Percentiles rank a stretch among this genome's conserved stretches.
Evolutionary conservation across 1,140 invertebrate species (phyloP).

Genomic region (Drosophila azteca): DNA sequence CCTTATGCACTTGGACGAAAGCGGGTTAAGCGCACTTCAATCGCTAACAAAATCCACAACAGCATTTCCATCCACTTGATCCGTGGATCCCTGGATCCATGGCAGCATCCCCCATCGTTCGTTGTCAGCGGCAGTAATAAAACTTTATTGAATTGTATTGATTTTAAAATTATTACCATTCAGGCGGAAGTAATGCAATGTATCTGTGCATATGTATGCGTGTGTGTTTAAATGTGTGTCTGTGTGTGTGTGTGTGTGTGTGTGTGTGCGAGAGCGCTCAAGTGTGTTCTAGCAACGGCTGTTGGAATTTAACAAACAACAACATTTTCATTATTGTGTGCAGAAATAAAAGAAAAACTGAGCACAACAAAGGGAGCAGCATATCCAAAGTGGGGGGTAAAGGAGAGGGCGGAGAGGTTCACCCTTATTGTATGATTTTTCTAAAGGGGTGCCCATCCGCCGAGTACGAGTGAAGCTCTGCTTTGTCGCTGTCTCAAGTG

Average conservation of each 20-base stretch:
- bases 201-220: constrained; percentile 41
- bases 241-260: constrained; percentile 8
- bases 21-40: constrained; percentile 27
- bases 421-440: constrained; percentile 27
- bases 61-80: background rate
- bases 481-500: constrained; percentile 65
- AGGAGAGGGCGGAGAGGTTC: background rate
- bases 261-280: constrained; percentile 49
- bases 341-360: constrained; percentile 49
- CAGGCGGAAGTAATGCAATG: constrained; percentile 82
- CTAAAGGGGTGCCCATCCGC: constrained; percentile 51
- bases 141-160: constrained; percentile 83
- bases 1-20: background rate
- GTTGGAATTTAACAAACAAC: constrained; percentile 82
- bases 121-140: constrained; percentile 72
- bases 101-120: constrained; percentile 28
- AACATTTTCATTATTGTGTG: constrained; percentile 83
- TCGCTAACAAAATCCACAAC: constrained; percentile 45
- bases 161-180: constrained; percentile 83
- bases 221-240: constrained; percentile 18
- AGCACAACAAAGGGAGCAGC: constrained; percentile 67
- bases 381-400: background rate
- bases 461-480: constrained; percentile 5
- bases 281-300: constrained; percentile 67
- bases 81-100: constrained; percentile 12